Percentiles rank a stretch among this genome's conserved stretches.
phyloP scores from a whole-genome alignment of 1,140 invertebrate species.

The Homarus americanus region DNA sequence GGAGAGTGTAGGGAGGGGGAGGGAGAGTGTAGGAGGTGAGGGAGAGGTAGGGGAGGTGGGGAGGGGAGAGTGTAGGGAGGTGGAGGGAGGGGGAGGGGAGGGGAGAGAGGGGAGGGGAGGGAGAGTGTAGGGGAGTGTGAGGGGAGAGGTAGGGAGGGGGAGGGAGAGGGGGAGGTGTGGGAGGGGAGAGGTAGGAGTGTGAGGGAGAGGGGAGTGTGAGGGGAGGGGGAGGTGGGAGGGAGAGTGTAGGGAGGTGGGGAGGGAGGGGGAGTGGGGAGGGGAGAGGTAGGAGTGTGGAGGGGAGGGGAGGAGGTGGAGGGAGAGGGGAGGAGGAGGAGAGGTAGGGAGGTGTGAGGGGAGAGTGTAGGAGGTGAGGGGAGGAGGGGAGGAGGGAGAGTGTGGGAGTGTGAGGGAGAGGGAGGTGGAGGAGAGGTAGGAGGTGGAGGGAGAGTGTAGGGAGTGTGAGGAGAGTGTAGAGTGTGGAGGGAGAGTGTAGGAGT shows the following conservation, averaged over 20 bases:
- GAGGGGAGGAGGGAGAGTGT: background rate
- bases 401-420: too few relatives aligned
- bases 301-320: too few relatives aligned
- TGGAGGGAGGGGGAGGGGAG: too few relatives aligned
- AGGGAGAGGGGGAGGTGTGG: background rate
- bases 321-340: too few relatives aligned
- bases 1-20: background rate
- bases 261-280: background rate
- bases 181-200: background rate
- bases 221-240: background rate
- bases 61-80: too few relatives aligned
- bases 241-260: background rate
- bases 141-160: background rate
- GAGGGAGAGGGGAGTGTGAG: background rate
- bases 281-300: too few relatives aligned
- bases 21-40: too few relatives aligned
- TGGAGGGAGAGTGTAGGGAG: background rate
- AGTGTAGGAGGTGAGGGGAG: background rate
- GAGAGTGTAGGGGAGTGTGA: too few relatives aligned
- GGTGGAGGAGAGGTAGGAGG: background rate
- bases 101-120: background rate
- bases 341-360: background rate
- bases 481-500: too few relatives aligned
- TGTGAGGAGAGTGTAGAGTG: too few relatives aligned
- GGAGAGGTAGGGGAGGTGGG: background rate